Conservation (phyloP, 2,113 vertebrate species). For the Gymnobelideus leadbeateri region DNA sequence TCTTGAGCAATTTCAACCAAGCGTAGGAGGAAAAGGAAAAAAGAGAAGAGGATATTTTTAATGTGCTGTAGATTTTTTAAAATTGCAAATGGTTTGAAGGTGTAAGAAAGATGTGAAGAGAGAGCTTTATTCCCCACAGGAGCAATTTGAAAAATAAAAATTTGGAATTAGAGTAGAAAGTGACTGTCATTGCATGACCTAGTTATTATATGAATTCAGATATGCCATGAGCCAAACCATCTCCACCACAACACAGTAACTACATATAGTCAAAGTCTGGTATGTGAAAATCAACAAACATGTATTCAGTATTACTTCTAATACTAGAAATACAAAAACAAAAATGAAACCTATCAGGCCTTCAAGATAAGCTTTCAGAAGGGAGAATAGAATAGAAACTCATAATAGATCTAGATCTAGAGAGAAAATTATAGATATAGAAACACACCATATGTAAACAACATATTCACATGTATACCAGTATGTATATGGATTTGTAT, state of each 20-base stretch:
- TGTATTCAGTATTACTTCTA: too few species aligned
- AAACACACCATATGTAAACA: not conserved
- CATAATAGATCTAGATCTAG: not conserved
- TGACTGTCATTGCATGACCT: slow-evolving; percentile 52
- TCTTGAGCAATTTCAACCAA: slow-evolving; percentile 12
- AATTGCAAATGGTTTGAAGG: slow-evolving; percentile 29
- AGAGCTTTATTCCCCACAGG: slow-evolving; percentile 56
- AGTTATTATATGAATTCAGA: slow-evolving; percentile 47
- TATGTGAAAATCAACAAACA: slow-evolving; percentile 14
- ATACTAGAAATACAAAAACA: slow-evolving; percentile 25
- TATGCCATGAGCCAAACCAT: not conserved
- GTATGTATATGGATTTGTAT: not conserved
- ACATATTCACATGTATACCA: not conserved
- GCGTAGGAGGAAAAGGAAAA: slow-evolving; percentile 18
- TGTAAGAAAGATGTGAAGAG: slow-evolving; percentile 48
- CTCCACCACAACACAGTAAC: slow-evolving; percentile 2
- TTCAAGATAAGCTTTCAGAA: not conserved
- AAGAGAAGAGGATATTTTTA: slow-evolving; percentile 18
- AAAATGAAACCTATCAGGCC: not conserved
- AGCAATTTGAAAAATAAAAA: slow-evolving; percentile 50
- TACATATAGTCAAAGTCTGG: not conserved
- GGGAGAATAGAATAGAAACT: not conserved
- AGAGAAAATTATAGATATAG: not conserved
- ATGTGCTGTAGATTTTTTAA: not conserved
- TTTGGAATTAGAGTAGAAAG: slow-evolving; percentile 17